These are phyloP conservation scores for Amazonetta brasiliensis DNA, from an alignment of 2,797 vertebrate genomes.

Conservation along the genomic window DNA sequence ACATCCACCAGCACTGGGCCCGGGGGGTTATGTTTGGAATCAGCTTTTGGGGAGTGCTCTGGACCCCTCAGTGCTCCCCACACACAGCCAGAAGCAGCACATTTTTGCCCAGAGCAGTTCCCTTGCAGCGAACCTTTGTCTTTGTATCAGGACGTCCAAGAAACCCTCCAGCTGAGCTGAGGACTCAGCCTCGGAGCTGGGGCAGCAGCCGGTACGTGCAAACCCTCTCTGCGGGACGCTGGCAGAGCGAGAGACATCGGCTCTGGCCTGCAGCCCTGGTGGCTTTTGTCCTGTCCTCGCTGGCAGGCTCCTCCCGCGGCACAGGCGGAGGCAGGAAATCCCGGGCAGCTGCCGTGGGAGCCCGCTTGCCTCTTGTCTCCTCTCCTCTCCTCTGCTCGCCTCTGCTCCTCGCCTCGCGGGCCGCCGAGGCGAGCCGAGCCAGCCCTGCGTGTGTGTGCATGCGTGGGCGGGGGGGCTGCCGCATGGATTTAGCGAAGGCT, in stretches of 20 bases:
- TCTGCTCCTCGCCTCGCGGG: neutral
- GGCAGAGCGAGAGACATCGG: neutral
- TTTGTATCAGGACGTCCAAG: neutral
- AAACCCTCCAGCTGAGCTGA: neutral
- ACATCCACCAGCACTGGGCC: accelerated
- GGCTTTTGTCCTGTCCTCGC: constrained; percentile 20
- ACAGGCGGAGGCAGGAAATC: constrained; percentile 55
- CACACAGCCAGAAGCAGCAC: neutral
- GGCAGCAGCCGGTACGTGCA: neutral
- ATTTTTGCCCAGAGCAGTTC: neutral
- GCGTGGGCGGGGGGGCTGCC: constrained; percentile 68
- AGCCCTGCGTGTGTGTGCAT: constrained; percentile 47
- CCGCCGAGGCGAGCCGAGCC: constrained; percentile 32
- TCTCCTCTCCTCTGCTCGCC: neutral
- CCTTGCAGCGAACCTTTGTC: neutral
- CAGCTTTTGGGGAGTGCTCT: neutral
- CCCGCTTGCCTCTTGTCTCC: neutral
- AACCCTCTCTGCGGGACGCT: neutral
- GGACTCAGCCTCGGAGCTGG: neutral
- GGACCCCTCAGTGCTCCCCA: neutral
- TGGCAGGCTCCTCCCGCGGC: constrained; percentile 39
- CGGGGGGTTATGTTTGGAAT: neutral
- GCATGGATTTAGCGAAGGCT: constrained; percentile 52
- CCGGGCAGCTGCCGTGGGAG: constrained; percentile 42
- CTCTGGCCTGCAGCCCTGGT: neutral